phyloP scores from a whole-genome alignment of 30 jellyfish, hydroid and myxozoan genomes.

The Euphysa ruthae region DNA sequence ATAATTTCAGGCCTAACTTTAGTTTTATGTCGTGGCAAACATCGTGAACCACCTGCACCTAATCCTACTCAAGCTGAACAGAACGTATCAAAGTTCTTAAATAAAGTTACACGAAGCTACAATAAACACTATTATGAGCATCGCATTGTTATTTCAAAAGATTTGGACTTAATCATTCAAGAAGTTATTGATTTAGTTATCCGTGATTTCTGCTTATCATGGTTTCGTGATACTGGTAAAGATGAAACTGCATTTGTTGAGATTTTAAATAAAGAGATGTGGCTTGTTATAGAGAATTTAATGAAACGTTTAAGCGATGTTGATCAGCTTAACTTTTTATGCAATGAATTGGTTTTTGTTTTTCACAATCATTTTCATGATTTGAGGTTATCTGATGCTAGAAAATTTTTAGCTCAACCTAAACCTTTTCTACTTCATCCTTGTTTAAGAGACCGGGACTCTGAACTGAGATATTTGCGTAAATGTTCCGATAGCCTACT shows the following conservation, averaged over 20 bases:
- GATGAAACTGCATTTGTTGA: slow-evolving; percentile 98
- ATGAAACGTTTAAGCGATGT: slow-evolving; percentile 61
- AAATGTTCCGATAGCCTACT: slow-evolving; percentile 75
- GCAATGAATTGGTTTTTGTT: slow-evolving; percentile 60
- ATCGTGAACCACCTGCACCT: slow-evolving; percentile 89
- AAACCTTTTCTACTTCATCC: slow-evolving; percentile 90
- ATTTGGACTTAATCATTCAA: slow-evolving; percentile 73
- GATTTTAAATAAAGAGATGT: slow-evolving; percentile 73
- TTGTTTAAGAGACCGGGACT: slow-evolving; percentile 56
- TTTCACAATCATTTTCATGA: slow-evolving; percentile 81
- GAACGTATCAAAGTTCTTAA: slow-evolving; percentile 46
- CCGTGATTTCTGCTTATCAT: slow-evolving; percentile 84
- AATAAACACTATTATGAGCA: slow-evolving; percentile 70
- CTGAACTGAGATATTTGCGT: slow-evolving; percentile 66
- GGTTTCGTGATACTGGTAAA: slow-evolving; percentile 91
- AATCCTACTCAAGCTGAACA: slow-evolving; percentile 57
- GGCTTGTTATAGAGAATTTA: slow-evolving; percentile 81
- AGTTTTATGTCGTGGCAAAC: slow-evolving; percentile 79
- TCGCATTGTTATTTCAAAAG: slow-evolving; percentile 64
- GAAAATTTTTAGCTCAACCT: slow-evolving; percentile 72
- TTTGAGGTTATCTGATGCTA: slow-evolving; percentile 81
- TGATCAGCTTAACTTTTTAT: slow-evolving; percentile 75
- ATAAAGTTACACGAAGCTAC: slow-evolving; percentile 52
- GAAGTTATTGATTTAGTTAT: slow-evolving; percentile 68
- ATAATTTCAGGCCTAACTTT: slow-evolving; percentile 72